Percentiles rank a stretch among this genome's conserved stretches.
These are phyloP conservation scores for Caretta caretta DNA, from an alignment of 2,113 vertebrate genomes.

Conservation along the genomic window DNA sequence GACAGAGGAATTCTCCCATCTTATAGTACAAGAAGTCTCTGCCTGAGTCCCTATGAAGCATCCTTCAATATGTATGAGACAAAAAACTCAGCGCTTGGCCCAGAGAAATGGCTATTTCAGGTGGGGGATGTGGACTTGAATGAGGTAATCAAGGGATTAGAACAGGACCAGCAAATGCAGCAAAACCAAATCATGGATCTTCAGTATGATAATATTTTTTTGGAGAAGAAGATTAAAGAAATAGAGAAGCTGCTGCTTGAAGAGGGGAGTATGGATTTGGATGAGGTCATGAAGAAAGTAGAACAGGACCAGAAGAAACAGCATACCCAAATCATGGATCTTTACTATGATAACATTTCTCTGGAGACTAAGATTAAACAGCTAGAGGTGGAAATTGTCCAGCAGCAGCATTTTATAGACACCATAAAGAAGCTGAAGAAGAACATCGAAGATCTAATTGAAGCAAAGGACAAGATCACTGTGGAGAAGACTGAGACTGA, in stretches of 20 bases:
- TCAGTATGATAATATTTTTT: not conserved
- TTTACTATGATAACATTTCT: slow-evolving; percentile 25
- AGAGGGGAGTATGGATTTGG: slow-evolving; percentile 23
- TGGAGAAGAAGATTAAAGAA: slow-evolving; percentile 42
- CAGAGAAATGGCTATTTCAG: not conserved
- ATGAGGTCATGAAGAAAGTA: slow-evolving; percentile 20
- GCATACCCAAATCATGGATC: slow-evolving; percentile 31
- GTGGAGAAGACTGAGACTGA: slow-evolving; percentile 46
- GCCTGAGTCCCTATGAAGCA: not conserved
- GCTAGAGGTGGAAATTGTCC: not conserved
- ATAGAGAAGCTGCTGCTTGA: not conserved
- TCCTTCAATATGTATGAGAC: not conserved
- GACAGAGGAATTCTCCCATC: not conserved
- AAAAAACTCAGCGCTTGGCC: not conserved
- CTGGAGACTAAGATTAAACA: slow-evolving; percentile 51
- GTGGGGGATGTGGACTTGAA: slow-evolving; percentile 38
- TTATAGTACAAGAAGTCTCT: not conserved
- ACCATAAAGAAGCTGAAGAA: slow-evolving; percentile 46
- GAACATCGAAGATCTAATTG: slow-evolving; percentile 27
- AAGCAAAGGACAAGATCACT: slow-evolving; percentile 53
- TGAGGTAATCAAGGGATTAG: slow-evolving; percentile 18
- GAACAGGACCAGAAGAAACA: slow-evolving; percentile 36
- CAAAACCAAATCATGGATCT: slow-evolving; percentile 40
- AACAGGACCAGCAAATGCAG: slow-evolving; percentile 40
- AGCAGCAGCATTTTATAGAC: slow-evolving; percentile 10